These are phyloP conservation scores for Periophthalmus modestus DNA, from an alignment of 2,113 vertebrate species.

Conservation along the genomic window DNA sequence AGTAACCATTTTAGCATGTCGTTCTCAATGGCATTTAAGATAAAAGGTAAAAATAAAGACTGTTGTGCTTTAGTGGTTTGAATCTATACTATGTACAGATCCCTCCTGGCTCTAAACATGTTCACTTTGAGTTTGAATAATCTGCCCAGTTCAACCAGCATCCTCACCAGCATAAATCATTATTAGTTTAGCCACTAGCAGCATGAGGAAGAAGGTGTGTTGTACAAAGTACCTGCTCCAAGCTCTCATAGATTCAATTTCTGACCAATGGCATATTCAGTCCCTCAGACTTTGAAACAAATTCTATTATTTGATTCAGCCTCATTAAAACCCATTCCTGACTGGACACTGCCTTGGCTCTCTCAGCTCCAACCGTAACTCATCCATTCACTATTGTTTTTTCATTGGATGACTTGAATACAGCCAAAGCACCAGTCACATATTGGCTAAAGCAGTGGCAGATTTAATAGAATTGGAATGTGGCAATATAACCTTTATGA, in stretches of 20 bases:
- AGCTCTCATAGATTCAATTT: no score
- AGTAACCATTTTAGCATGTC: not conserved
- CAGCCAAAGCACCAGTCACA: not conserved
- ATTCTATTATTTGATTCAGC: not conserved
- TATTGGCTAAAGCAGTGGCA: not conserved
- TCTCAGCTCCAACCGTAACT: not conserved
- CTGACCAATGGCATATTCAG: not conserved
- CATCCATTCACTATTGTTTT: not conserved
- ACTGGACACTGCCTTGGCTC: not conserved
- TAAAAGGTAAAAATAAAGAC: constrained; percentile 3
- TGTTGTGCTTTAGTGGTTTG: constrained; percentile 1
- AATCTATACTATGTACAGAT: constrained; percentile 15
- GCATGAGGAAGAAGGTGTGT: not conserved
- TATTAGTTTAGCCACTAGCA: constrained; percentile 24
- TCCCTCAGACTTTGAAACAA: not conserved
- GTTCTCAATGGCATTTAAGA: not conserved
- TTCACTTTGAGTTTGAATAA: no score
- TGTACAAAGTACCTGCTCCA: no score
- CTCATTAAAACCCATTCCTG: constrained; percentile 1
- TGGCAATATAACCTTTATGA: not conserved
- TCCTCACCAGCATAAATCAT: constrained; percentile 3
- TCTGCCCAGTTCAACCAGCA: constrained; percentile 7
- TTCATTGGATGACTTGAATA: not conserved
- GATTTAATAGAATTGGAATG: not conserved
- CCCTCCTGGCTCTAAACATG: no score